These are phyloP conservation scores for Vicugna pacos DNA, from an alignment of 2,113 vertebrate species.

Conservation along the genomic window DNA sequence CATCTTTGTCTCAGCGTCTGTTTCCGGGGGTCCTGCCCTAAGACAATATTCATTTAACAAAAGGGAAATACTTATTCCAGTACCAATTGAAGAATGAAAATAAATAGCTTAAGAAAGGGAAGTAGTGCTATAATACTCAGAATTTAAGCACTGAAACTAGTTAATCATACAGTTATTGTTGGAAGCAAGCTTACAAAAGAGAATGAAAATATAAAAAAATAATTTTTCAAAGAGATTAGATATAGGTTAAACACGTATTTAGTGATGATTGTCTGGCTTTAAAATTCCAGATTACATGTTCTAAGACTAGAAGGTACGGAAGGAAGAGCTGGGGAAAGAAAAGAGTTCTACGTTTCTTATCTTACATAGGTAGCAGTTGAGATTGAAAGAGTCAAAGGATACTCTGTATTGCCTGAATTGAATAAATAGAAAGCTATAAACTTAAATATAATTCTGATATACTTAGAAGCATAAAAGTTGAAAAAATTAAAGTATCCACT, in stretches of 20 bases:
- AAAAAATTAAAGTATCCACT: background rate
- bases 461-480: background rate
- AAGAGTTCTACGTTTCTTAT: background rate
- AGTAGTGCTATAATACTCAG: background rate
- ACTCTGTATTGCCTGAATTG: background rate
- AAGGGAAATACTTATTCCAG: background rate
- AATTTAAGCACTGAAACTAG: conserved; percentile 4
- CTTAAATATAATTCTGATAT: background rate
- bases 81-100: background rate
- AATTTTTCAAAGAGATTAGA: conserved; percentile 30
- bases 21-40: background rate
- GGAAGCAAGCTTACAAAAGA: conserved; percentile 10
- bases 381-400: conserved; percentile 28
- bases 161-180: background rate
- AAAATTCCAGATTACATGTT: conserved; percentile 3
- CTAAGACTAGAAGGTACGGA: conserved; percentile 10
- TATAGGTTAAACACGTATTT: conserved; percentile 19
- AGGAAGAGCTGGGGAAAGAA: background rate
- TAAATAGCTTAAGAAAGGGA: background rate
- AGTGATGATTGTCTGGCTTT: background rate
- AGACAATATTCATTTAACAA: conserved; percentile 36
- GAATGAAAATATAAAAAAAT: conserved; percentile 25
- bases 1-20: background rate
- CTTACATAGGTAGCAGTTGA: background rate
- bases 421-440: background rate